Conservation (phyloP, 2,797 vertebrate genomes). For the Arnoldichthys spilopterus region DNA sequence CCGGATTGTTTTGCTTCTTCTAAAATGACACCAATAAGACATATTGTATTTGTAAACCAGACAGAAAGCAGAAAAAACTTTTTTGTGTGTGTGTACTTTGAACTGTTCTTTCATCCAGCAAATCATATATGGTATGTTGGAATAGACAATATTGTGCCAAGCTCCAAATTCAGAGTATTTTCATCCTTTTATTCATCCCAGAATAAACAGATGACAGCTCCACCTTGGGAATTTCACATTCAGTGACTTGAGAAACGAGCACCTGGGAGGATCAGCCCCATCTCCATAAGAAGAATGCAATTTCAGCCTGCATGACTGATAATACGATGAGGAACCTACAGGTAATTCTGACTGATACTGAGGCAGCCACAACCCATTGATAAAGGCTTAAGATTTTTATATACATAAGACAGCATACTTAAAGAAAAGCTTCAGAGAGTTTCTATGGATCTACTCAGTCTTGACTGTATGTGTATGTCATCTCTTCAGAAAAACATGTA, state of each 20-base stretch:
- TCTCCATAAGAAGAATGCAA: neutral
- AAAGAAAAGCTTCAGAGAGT: neutral
- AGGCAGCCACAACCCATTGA: neutral
- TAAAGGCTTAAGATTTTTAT: neutral
- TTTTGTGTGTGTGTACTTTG: neutral
- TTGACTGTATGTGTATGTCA: neutral
- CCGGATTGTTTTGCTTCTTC: neutral
- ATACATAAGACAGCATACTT: neutral
- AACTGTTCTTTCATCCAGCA: neutral
- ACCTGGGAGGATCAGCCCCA: neutral
- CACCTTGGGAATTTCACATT: neutral
- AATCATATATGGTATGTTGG: too few relatives aligned
- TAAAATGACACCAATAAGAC: neutral
- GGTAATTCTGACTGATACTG: too few relatives aligned
- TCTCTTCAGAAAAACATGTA: neutral
- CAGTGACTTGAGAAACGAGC: neutral
- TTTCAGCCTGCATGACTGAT: neutral
- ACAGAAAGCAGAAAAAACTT: neutral
- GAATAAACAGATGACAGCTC: constrained; percentile 4
- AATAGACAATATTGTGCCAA: neutral
- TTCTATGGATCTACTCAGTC: neutral
- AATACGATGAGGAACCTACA: neutral
- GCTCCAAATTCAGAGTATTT: neutral
- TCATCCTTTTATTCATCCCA: neutral
- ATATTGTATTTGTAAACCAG: neutral